A percentile compares a stretch with the other conserved stretches of the same genome.
These are phyloP conservation scores for Acanthosepion esculentum DNA, from an alignment of 2,888 invertebrate genomes.

Conservation along the genomic window DNA sequence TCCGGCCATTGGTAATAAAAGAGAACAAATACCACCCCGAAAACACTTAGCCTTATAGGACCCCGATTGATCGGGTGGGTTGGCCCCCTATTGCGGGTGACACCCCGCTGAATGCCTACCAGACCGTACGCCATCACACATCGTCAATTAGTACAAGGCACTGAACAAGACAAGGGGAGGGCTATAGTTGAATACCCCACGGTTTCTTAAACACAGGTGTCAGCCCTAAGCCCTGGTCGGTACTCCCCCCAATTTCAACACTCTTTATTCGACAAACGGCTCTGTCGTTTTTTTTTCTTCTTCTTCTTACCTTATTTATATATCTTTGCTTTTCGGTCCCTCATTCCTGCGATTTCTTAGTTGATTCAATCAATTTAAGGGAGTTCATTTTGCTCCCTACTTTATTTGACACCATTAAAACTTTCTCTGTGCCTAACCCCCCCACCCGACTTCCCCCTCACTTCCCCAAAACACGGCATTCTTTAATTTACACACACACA, in stretches of 20 bases:
- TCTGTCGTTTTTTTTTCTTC: background rate
- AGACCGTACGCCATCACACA: constrained; percentile 33
- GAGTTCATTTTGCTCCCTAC: background rate
- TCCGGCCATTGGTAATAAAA: background rate
- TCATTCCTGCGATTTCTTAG: background rate
- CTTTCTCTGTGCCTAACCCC: background rate
- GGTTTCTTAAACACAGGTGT: constrained; percentile 33
- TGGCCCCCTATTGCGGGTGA: constrained; percentile 9
- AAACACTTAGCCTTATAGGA: constrained; percentile 33
- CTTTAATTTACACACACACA: background rate
- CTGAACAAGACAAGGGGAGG: background rate
- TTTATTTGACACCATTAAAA: background rate
- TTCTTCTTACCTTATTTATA: background rate
- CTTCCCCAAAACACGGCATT: background rate
- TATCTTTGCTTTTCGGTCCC: background rate
- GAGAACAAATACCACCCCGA: constrained; percentile 33
- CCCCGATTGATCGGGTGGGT: constrained; percentile 33
- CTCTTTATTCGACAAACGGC: background rate
- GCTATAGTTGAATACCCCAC: background rate
- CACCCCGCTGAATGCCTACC: constrained; percentile 9
- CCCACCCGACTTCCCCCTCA: background rate
- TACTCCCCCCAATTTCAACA: background rate
- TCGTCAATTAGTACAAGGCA: background rate
- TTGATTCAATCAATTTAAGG: background rate
- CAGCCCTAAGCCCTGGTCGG: background rate